These are phyloP conservation scores for Pimpla rufipes DNA, from an alignment of 2,888 invertebrate genomes.

Conservation along the genomic window DNA sequence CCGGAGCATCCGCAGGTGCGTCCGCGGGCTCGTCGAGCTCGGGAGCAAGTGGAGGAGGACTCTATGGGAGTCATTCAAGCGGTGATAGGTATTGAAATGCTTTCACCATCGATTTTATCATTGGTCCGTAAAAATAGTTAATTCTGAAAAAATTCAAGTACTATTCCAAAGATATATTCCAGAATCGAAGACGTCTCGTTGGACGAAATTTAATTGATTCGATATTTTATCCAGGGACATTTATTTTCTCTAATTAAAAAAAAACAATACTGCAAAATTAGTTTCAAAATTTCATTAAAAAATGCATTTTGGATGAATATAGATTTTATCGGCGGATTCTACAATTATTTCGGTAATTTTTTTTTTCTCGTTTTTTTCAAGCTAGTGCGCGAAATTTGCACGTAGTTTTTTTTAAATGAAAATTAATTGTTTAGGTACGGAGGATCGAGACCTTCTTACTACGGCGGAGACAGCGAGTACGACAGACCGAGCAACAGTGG, in stretches of 20 bases:
- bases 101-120: background rate
- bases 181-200: background rate
- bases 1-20: constrained; percentile 19
- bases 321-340: too few species aligned
- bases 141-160: background rate
- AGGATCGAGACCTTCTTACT: constrained; percentile 71
- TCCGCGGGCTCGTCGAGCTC: background rate
- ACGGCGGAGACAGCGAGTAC: constrained; percentile 64
- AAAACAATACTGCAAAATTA: too few species aligned
- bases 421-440: constrained; percentile 67
- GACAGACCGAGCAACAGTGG: constrained; percentile 62
- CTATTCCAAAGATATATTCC: too few species aligned
- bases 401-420: background rate
- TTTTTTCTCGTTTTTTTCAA: background rate
- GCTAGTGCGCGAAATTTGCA: too few species aligned
- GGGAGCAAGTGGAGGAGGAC: constrained; percentile 61
- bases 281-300: too few species aligned
- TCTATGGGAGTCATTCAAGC: constrained; percentile 62
- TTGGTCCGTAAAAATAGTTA: background rate
- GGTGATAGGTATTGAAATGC: constrained; percentile 70
- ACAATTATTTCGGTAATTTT: too few species aligned
- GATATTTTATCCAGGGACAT: too few species aligned
- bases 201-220: background rate
- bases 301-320: too few species aligned
- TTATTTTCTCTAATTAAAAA: too few species aligned